Conservation (phyloP, 2,888 invertebrate species). For the Stomorhina lunata region DNA sequence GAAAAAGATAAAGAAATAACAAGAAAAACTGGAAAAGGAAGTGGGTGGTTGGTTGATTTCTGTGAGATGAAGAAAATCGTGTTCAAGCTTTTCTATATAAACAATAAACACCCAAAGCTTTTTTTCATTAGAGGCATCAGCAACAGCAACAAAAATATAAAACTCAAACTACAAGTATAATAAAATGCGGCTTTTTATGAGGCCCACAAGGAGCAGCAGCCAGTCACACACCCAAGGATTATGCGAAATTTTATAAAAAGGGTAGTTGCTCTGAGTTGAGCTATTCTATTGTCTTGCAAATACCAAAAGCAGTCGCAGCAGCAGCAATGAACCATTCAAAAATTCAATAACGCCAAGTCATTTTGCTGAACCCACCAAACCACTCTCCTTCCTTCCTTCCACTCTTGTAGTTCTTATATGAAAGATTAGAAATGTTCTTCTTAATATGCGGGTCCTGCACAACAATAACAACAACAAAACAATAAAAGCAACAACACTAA, state of each 20-base stretch:
- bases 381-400: not conserved
- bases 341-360: conserved; percentile 28
- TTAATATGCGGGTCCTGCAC: conserved; percentile 33
- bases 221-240: too few species aligned
- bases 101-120: conserved; percentile 30
- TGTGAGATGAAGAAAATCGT: not conserved
- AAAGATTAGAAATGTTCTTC: conserved; percentile 28
- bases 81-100: conserved; percentile 20
- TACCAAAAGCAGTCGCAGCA: not conserved
- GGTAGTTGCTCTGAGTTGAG: conserved; percentile 34
- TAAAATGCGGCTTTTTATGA: conserved; percentile 57
- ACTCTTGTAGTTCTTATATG: conserved; percentile 4
- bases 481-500: not conserved
- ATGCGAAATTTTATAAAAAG: conserved; percentile 27
- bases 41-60: not conserved
- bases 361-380: not conserved
- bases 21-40: not conserved
- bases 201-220: conserved; percentile 14
- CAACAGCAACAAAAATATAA: conserved; percentile 5
- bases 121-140: conserved; percentile 8
- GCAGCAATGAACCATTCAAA: conserved; percentile 1
- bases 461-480: not conserved
- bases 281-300: conserved; percentile 7
- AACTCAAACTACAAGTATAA: not conserved
- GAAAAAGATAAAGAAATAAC: conserved; percentile 27